A percentile compares a stretch with the other conserved stretches of the same genome.
phyloP scores from a whole-genome alignment of 2,113 vertebrate species.

The Oenanthe melanoleuca region DNA sequence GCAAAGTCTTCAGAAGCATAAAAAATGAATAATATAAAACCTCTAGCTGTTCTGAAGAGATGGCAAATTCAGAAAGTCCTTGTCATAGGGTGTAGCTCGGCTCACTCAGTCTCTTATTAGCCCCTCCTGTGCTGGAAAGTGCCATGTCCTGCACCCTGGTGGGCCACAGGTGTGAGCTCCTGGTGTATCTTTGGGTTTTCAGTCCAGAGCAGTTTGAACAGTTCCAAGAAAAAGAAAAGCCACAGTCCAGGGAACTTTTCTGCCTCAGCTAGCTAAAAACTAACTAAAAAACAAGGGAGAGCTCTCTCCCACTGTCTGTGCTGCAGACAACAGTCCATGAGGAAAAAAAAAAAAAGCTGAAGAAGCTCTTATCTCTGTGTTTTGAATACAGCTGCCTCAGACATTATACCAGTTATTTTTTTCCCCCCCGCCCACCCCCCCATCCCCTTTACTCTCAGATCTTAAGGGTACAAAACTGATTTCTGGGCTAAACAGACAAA shows the following conservation, averaged over 20 bases:
- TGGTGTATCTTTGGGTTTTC: neutral
- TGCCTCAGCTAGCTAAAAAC: neutral
- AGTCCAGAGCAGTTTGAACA: neutral
- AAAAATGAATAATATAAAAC: neutral
- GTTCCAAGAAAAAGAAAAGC: neutral
- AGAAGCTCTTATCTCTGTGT: neutral
- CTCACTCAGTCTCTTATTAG: neutral
- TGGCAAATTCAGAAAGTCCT: neutral
- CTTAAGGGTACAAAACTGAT: neutral
- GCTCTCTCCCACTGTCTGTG: neutral
- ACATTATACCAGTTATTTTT: no score
- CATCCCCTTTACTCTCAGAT: neutral
- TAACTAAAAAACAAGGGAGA: neutral
- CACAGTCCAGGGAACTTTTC: neutral
- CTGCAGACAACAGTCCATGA: neutral
- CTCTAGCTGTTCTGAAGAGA: neutral
- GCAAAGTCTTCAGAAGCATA: neutral
- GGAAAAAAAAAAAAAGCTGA: neutral
- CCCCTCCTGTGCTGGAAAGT: neutral
- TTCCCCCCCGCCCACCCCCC: neutral
- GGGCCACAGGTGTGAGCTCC: no score
- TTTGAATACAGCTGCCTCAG: neutral
- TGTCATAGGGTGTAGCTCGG: neutral
- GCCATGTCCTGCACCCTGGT: accelerated
- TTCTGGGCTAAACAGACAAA: neutral